A percentile compares a stretch with the other conserved stretches of the same genome.
Conservation (phyloP, 2,797 vertebrate species). For the Pantherophis vulpinus region DNA sequence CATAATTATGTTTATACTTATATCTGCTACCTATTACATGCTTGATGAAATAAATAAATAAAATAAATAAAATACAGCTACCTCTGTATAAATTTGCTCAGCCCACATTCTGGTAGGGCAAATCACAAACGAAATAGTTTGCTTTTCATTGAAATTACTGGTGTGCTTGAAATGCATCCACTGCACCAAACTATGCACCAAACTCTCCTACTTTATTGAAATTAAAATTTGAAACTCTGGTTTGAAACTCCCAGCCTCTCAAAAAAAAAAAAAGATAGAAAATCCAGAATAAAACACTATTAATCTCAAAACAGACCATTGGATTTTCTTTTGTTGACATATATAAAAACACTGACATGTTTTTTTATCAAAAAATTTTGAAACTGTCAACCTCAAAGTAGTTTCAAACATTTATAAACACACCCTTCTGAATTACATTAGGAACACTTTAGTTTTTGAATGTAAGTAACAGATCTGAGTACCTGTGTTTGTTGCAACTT, state of each 20-base stretch:
- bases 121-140: background rate
- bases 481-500: constrained; percentile 8
- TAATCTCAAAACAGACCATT: constrained; percentile 30
- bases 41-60: too few relatives aligned
- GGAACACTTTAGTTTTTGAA: constrained; percentile 16
- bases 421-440: background rate
- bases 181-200: constrained; percentile 13
- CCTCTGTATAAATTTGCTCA: background rate
- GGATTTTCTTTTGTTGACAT: constrained; percentile 25
- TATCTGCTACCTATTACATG: too few relatives aligned
- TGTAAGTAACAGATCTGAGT: background rate
- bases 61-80: background rate
- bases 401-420: constrained; percentile 23
- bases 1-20: too few relatives aligned
- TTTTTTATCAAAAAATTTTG: constrained; percentile 7
- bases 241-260: constrained; percentile 15
- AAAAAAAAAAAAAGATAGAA: constrained; percentile 35
- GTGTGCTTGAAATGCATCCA: constrained; percentile 8
- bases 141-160: constrained; percentile 31
- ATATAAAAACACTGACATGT: constrained; percentile 16
- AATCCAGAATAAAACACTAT: constrained; percentile 29
- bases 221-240: constrained; percentile 56
- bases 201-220: constrained; percentile 52
- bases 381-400: constrained; percentile 32
- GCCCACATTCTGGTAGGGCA: background rate